Base-by-base conservation (phyloP, 2,113 vertebrate genomes). In the Propithecus coquereli region DNA sequence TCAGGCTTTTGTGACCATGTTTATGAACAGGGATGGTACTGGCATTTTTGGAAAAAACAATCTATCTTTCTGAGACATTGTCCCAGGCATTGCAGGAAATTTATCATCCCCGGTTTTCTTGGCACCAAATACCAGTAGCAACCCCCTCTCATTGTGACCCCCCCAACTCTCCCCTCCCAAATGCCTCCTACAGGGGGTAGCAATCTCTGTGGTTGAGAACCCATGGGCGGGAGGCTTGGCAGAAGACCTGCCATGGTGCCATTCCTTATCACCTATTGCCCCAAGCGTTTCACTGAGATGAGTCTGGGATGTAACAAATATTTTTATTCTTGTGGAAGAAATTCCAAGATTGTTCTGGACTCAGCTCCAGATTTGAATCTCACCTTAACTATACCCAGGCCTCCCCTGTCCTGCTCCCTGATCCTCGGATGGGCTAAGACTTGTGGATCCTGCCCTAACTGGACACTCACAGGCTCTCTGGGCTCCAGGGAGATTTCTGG, bases 391-490 rank as follows among this genome's bases (percentile, higher is more conserved):
- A 45, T 5, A 88, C 16, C 34, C 32, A 87, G 40, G 17, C 18
- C 34, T 91, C 63, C n/a, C n/a, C 65, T 47, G 23, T 77, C 84
- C 65, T 94, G 17, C 70, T 90, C 17, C 40, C 86, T 59, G 66
- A 30, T 71, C 47, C 47, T 50, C 61, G 54, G 27, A 66, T 87
- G 74, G 63, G 40, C 77, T 68, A 92, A 76, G 34, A 74, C 43
- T 81, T 54, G 27, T 65, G 5, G n/a, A 70, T n/a, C 11, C 52
- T 32, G 0, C 32, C 30, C 52, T 95, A 57, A 13, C 0, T 5
- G n/a, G 34, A 82, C 5, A 52, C 98, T 98, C n/a, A 99, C 99
- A 99, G 99, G 97, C 76, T 99, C 99, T 97, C 98, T 99, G 91
- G 99, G 98, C 32, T 98, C 98, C 98, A 99, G 98, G 93, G 98